These are phyloP conservation scores for Drosophila ustulata DNA, from an alignment of 2,888 invertebrate genomes.

Conservation along the genomic window DNA sequence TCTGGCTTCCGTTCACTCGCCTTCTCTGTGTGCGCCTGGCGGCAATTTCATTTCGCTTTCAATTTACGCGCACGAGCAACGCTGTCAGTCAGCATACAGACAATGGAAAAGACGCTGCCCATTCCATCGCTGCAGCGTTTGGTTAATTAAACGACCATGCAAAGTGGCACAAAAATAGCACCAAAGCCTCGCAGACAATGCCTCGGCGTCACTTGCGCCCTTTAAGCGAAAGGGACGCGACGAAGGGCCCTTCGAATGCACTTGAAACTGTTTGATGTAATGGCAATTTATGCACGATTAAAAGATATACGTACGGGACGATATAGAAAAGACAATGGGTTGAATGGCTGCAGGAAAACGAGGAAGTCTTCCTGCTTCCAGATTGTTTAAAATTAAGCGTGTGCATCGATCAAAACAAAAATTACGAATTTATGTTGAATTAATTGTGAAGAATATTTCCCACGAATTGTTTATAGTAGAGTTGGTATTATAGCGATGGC, in stretches of 20 bases:
- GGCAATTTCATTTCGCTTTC: conserved; percentile 59
- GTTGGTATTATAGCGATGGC: too few species aligned
- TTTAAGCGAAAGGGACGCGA: background rate
- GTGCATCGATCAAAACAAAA: too few species aligned
- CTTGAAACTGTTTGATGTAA: background rate
- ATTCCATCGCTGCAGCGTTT: conserved; percentile 11
- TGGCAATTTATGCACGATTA: background rate
- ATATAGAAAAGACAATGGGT: background rate
- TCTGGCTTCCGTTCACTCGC: conserved; percentile 11
- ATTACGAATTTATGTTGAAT: too few species aligned
- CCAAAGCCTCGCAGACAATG: conserved; percentile 14
- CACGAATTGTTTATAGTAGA: too few species aligned
- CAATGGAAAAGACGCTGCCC: conserved; percentile 39
- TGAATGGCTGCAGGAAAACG: conserved; percentile 1
- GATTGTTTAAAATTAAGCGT: background rate
- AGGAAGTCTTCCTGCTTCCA: background rate
- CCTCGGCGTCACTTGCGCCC: conserved; percentile 1
- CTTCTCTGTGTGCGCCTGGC: conserved; percentile 20
- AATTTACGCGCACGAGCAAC: conserved; percentile 52
- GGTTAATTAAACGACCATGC: conserved; percentile 44
- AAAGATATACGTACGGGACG: background rate
- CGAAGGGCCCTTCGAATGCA: conserved; percentile 7
- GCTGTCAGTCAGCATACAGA: conserved; percentile 37
- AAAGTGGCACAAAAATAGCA: conserved; percentile 37
- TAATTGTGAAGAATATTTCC: too few species aligned